These are phyloP conservation scores for Diceros bicornis DNA, from an alignment of 2,797 vertebrate species.

Conservation along the genomic window DNA sequence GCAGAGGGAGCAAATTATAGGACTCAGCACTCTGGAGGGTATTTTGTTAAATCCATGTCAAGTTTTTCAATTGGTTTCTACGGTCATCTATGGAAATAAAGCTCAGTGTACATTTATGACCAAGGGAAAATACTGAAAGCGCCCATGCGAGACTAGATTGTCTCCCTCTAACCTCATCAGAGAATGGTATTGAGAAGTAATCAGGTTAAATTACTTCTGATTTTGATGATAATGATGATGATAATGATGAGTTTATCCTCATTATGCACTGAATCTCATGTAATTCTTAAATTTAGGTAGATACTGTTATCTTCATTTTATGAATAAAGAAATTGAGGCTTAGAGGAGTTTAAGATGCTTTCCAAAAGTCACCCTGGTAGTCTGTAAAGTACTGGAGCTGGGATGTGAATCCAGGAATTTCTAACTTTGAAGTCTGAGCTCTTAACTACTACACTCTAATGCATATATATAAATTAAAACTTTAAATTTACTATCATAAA, in stretches of 20 bases:
- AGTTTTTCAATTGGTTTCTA: not conserved
- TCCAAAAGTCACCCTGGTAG: not conserved
- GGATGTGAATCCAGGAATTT: not conserved
- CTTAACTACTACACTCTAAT: not conserved
- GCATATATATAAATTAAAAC: not conserved
- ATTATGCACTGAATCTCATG: not conserved
- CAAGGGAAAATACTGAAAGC: not conserved
- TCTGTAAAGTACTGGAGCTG: not conserved
- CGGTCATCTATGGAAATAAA: not conserved
- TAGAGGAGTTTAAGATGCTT: not conserved
- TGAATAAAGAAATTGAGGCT: not conserved
- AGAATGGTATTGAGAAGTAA: not conserved
- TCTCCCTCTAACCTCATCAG: not conserved
- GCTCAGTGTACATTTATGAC: not conserved
- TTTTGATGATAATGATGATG: not conserved
- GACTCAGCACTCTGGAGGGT: not conserved
- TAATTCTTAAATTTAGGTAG: not conserved
- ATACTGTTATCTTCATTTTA: not conserved
- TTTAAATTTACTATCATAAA: constrained; percentile 10
- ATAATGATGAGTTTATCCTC: not conserved
- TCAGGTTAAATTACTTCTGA: not conserved
- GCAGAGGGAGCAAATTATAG: not conserved
- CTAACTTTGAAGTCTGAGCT: constrained; percentile 13
- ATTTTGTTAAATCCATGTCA: not conserved
- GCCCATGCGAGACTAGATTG: not conserved